These are phyloP conservation scores for Sphaeramia orbicularis DNA, from an alignment of 2,797 vertebrate species.

Conservation along the genomic window DNA sequence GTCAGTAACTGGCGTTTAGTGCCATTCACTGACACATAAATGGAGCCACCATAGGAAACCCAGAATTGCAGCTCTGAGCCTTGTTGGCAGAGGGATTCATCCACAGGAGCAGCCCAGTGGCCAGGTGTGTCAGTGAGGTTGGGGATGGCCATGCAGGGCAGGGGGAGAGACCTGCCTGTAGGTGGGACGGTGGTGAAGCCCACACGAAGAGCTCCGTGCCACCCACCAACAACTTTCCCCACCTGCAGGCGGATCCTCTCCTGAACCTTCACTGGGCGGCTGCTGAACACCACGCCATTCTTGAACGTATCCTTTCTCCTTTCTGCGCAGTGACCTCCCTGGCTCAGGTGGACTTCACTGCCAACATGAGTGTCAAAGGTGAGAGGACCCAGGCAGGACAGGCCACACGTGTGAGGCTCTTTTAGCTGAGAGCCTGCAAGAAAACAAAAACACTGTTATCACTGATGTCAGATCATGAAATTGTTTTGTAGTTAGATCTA, in stretches of 20 bases:
- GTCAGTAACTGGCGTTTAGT: slow-evolving; percentile 26
- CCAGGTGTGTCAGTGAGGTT: slow-evolving; percentile 75
- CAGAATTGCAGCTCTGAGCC: slow-evolving; percentile 84
- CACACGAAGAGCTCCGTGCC: slow-evolving; percentile 85
- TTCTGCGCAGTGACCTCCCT: slow-evolving; percentile 40
- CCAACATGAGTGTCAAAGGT: slow-evolving; percentile 78
- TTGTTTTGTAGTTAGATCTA: background rate
- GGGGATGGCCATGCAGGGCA: slow-evolving; percentile 84
- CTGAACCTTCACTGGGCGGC: slow-evolving; percentile 62
- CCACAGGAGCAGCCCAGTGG: slow-evolving; percentile 79
- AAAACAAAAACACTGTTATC: background rate
- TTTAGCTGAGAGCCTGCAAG: slow-evolving; percentile 6
- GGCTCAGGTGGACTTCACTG: slow-evolving; percentile 80
- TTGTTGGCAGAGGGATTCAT: background rate
- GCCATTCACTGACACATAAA: slow-evolving; percentile 42
- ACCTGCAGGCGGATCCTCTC: slow-evolving; percentile 83
- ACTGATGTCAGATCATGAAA: background rate
- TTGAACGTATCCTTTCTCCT: slow-evolving; percentile 68
- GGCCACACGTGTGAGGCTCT: slow-evolving; percentile 38
- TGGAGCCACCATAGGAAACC: slow-evolving; percentile 70
- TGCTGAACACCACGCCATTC: slow-evolving; percentile 87
- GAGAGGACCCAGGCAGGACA: slow-evolving; percentile 76
- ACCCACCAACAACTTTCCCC: slow-evolving; percentile 21
- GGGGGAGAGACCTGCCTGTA: slow-evolving; percentile 58
- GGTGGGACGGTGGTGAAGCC: slow-evolving; percentile 88